Conservation (phyloP, 2,888 invertebrate genomes). For the Pachliopta kotzebuea region DNA sequence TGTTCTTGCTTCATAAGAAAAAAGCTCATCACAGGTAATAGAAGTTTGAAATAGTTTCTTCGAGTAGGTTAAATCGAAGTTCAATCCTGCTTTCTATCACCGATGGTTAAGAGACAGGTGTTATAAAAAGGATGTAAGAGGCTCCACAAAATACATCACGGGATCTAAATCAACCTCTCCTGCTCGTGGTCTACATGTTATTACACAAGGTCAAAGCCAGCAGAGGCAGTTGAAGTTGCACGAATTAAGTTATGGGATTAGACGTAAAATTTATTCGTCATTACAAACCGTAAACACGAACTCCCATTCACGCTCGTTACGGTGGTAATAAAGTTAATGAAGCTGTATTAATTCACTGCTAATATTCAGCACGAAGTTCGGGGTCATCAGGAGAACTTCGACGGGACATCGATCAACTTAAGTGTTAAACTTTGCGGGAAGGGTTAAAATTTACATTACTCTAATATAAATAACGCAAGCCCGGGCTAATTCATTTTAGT, state of each 20-base stretch:
- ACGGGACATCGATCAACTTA: slow-evolving; percentile 46
- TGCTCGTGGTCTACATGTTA: too few species aligned
- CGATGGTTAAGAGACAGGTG: too few species aligned
- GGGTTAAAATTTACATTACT: not conserved
- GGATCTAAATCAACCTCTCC: too few species aligned
- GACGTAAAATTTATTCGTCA: not conserved
- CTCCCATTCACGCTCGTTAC: not conserved
- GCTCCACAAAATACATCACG: too few species aligned
- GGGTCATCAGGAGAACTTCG: slow-evolving; percentile 38
- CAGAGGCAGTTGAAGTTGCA: not conserved
- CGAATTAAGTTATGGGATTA: not conserved
- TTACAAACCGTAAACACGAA: not conserved
- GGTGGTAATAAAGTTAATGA: slow-evolving; percentile 18
- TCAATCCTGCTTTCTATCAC: too few species aligned
- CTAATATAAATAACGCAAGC: not conserved
- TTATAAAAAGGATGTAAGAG: too few species aligned
- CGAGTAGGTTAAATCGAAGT: too few species aligned
- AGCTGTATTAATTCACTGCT: slow-evolving; percentile 19
- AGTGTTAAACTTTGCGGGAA: slow-evolving; percentile 46
- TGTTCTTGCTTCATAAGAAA: too few species aligned
- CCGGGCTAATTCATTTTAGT: not conserved
- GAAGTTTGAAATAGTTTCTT: too few species aligned
- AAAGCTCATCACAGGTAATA: too few species aligned
- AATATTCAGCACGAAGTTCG: slow-evolving; percentile 27
- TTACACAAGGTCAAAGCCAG: too few species aligned